A percentile compares a stretch with the other conserved stretches of the same genome.
Evolutionary conservation across 2,113 vertebrate genomes (phyloP).

Genomic region (Chionis minor): DNA sequence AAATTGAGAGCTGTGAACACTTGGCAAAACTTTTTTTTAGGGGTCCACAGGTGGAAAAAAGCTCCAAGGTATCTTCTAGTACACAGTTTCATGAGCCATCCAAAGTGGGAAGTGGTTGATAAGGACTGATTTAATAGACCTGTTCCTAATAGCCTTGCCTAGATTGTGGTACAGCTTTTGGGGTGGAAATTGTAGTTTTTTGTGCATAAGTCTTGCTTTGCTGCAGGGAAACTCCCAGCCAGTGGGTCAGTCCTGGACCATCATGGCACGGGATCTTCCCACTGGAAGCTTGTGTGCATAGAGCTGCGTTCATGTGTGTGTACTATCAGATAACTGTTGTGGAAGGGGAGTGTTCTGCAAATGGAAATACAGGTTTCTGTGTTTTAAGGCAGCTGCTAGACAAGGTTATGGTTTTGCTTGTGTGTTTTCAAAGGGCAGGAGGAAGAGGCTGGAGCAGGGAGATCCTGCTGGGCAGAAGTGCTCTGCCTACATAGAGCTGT

Average conservation of each 20-base stretch:
- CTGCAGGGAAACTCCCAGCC: background rate
- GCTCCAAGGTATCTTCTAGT: background rate
- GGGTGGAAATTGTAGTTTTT: background rate
- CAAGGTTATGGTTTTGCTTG: background rate
- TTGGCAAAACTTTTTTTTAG: background rate
- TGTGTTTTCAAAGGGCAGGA: background rate
- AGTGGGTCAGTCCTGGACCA: background rate
- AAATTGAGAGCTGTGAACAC: background rate
- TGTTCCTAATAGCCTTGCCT: background rate
- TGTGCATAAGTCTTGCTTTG: background rate
- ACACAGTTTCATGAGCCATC: background rate
- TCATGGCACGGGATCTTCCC: fast-evolving
- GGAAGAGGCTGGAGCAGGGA: background rate
- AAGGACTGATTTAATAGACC: background rate
- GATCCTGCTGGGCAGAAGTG: background rate
- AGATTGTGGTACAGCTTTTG: background rate
- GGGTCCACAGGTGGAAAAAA: background rate
- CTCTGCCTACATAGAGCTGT: conserved; percentile 36
- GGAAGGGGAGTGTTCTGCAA: background rate
- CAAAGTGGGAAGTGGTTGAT: background rate
- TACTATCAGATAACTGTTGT: background rate
- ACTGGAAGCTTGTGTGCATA: background rate
- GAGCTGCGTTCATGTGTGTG: background rate
- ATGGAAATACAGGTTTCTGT: background rate
- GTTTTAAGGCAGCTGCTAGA: background rate